Conservation (phyloP, 2,888 invertebrate genomes). For the Lithophane semibrunnea region DNA sequence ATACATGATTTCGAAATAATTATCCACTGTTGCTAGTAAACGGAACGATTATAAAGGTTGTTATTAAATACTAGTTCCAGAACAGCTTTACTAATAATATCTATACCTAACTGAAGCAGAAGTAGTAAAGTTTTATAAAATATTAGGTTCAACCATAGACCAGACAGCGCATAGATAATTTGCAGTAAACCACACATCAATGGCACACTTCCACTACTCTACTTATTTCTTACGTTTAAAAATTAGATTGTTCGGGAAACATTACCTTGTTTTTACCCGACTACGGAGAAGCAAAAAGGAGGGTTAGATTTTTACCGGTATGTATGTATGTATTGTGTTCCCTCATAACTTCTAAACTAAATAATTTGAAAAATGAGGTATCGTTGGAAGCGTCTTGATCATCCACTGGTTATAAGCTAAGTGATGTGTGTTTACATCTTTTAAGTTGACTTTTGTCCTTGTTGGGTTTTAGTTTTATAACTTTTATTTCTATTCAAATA, state of each 20-base stretch:
- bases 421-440: no score
- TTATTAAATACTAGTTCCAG: constrained; percentile 45
- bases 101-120: constrained; percentile 1
- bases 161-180: background rate
- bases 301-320: no score
- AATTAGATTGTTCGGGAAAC: background rate
- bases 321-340: no score
- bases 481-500: background rate
- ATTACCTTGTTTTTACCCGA: background rate
- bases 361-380: no score
- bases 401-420: no score
- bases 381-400: no score
- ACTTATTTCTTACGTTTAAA: background rate
- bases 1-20: constrained; percentile 55
- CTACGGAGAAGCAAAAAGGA: no score
- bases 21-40: constrained; percentile 46
- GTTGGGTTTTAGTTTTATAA: no score
- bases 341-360: no score
- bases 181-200: background rate
- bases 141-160: constrained; percentile 7
- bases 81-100: constrained; percentile 42
- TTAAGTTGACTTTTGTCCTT: no score
- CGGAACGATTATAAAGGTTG: constrained; percentile 43
- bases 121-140: constrained; percentile 34
- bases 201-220: no score